phyloP scores from a whole-genome alignment of 2,113 vertebrate genomes.

The Megaptera novaeangliae region DNA sequence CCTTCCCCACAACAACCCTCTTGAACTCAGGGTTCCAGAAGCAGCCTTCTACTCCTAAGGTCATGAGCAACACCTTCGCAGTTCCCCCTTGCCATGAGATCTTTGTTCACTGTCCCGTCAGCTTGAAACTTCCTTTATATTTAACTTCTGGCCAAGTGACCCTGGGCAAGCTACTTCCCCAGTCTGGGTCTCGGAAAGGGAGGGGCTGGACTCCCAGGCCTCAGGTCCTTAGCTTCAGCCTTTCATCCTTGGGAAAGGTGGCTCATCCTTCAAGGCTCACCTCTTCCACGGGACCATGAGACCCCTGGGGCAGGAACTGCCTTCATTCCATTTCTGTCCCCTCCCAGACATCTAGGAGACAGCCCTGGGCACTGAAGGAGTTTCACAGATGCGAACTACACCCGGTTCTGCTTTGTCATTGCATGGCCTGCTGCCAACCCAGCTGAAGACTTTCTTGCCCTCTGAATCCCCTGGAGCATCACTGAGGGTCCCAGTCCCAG shows the following conservation, averaged over 20 bases:
- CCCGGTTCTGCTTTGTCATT: rapidly evolving
- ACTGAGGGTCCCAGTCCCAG: background rate
- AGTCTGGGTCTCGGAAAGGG: background rate
- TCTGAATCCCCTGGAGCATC: background rate
- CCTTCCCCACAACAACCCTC: background rate
- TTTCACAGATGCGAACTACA: background rate
- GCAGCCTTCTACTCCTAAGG: background rate
- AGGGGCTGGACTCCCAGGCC: background rate
- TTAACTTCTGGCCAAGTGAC: slow-evolving; percentile 23
- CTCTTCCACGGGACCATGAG: background rate
- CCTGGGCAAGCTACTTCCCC: background rate
- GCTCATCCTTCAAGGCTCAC: background rate
- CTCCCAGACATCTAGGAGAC: background rate
- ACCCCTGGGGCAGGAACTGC: background rate
- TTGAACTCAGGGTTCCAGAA: slow-evolving; percentile 15
- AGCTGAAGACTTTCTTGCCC: background rate
- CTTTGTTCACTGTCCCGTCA: background rate
- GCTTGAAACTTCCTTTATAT: slow-evolving; percentile 14
- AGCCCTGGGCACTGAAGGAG: background rate
- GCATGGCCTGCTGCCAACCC: too few relatives aligned
- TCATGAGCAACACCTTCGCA: background rate
- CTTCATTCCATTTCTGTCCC: background rate
- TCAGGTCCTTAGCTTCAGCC: background rate
- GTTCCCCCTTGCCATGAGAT: background rate
- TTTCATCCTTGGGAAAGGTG: background rate